These are phyloP conservation scores for Drosophila dives DNA, from an alignment of 2,888 invertebrate species.

Conservation along the genomic window DNA sequence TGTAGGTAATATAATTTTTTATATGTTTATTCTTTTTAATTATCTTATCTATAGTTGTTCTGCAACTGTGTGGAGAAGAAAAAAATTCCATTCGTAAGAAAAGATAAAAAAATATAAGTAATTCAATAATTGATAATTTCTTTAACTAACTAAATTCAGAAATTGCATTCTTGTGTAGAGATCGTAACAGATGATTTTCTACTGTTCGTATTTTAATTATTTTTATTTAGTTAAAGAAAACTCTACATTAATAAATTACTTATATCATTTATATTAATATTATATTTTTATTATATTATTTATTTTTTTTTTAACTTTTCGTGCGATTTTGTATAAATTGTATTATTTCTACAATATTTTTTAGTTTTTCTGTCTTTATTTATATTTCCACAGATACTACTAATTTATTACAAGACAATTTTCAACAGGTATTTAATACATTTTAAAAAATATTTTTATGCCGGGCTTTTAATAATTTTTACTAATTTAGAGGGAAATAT, in stretches of 20 bases:
- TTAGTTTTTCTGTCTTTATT: no score
- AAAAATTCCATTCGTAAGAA: no score
- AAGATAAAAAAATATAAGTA: no score
- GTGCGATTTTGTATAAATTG: rapidly evolving
- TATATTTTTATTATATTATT: no score
- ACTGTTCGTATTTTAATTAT: neutral
- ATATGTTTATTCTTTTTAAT: neutral
- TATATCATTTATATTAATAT: no score
- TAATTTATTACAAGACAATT: no score
- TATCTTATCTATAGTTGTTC: neutral
- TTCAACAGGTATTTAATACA: rapidly evolving
- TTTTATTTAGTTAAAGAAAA: neutral
- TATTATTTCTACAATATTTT: no score
- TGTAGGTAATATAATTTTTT: neutral
- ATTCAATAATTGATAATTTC: no score
- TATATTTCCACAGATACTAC: no score
- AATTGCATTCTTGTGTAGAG: neutral
- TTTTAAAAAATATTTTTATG: neutral
- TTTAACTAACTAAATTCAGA: no score
- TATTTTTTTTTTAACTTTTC: neutral
- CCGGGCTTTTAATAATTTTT: neutral
- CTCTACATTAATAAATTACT: neutral
- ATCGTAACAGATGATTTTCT: neutral
- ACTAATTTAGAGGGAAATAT: rapidly evolving
- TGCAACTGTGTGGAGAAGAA: neutral